Evolutionary conservation across 2,113 vertebrate genomes (phyloP).

Genomic region (Melanerpes formicivorus): DNA sequence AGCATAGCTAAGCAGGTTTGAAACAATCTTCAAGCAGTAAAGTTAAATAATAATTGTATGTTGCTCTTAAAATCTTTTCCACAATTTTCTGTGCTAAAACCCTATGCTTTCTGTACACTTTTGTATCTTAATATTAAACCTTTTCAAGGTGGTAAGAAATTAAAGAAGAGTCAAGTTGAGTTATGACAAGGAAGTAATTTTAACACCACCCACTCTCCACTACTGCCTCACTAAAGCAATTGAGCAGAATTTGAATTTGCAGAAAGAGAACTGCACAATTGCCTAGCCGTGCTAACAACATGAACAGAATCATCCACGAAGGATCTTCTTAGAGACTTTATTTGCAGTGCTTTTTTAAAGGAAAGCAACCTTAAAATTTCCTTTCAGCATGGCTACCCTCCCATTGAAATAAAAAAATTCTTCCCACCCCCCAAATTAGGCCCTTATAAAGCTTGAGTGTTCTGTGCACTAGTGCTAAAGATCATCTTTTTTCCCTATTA

Average conservation of each 20-base stretch:
- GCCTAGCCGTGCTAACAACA: not conserved
- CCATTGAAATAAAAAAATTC: not conserved
- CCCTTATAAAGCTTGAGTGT: not conserved
- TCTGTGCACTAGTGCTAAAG: not conserved
- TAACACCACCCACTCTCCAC: not conserved
- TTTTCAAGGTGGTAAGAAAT: not conserved
- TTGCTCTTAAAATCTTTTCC: not conserved
- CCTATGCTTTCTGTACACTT: not conserved
- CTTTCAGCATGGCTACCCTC: not conserved
- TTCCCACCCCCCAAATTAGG: not conserved
- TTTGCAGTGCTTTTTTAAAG: not conserved
- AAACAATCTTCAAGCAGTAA: not conserved
- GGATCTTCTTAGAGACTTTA: not conserved
- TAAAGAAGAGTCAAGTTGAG: not conserved
- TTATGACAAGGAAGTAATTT: conserved; percentile 3
- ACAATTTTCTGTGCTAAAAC: not conserved
- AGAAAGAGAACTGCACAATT: not conserved
- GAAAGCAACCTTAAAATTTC: not conserved
- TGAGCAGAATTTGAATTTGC: not conserved
- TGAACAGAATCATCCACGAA: not conserved
- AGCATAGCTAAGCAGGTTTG: not conserved
- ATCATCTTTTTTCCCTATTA: conserved; percentile 8
- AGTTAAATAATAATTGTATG: not conserved
- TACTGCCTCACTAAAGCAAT: not conserved
- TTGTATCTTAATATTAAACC: not conserved